A percentile compares a stretch with the other conserved stretches of the same genome.
These are phyloP conservation scores for Lepas anatifera DNA, from an alignment of 2,888 invertebrate genomes.

Conservation along the genomic window DNA sequence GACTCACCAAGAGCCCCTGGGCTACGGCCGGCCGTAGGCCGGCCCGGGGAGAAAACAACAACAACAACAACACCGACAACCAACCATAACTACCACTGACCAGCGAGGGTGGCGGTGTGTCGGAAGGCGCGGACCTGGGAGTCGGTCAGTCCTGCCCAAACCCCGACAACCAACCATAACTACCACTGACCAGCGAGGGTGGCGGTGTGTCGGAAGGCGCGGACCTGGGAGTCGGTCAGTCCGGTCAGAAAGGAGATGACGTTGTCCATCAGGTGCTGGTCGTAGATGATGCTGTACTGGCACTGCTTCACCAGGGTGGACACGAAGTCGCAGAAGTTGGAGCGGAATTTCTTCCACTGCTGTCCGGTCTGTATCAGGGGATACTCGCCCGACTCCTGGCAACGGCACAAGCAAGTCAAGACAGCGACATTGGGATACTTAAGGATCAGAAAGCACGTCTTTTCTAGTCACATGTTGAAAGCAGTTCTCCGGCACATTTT, in stretches of 20 bases:
- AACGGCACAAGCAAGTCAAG: background rate
- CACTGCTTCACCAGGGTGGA: constrained; percentile 92
- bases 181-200: constrained; percentile 61
- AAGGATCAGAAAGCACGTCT: too few relatives aligned
- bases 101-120: constrained; percentile 83
- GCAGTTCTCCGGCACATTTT: too few relatives aligned
- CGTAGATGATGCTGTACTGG: constrained; percentile 97
- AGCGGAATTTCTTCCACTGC: constrained; percentile 91
- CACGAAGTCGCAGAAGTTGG: constrained; percentile 94
- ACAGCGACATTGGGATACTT: too few relatives aligned
- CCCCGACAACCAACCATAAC: too few relatives aligned
- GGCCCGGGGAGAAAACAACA: too few relatives aligned
- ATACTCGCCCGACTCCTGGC: constrained; percentile 93
- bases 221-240: constrained; percentile 40
- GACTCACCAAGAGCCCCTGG: too few relatives aligned
- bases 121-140: constrained; percentile 65
- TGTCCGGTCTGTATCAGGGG: constrained; percentile 94
- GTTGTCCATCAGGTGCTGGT: constrained; percentile 98
- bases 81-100: too few relatives aligned
- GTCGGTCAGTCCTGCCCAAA: constrained; percentile 37
- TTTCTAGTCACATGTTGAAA: too few relatives aligned
- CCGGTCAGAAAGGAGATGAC: constrained; percentile 85
- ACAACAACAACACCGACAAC: too few relatives aligned
- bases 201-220: constrained; percentile 85
- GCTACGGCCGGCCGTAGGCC: too few relatives aligned